Base-by-base conservation (phyloP, 2,888 invertebrate genomes). In the Sesia apiformis region DNA sequence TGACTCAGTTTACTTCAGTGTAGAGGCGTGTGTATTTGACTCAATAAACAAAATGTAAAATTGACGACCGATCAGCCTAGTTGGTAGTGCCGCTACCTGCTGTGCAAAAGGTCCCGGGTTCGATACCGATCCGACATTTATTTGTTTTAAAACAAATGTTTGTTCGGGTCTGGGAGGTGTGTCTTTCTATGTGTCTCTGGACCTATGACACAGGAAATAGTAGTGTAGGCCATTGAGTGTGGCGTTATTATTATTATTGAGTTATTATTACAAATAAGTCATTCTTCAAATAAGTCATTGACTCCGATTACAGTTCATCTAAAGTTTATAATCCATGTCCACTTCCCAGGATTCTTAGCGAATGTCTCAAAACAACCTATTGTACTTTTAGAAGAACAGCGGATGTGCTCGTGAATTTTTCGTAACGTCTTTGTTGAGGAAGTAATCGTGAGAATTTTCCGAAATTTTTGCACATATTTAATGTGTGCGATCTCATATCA, bases 351-450 rank as follows among this genome's bases (percentile, higher is more conserved):
- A 77, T 72, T 75, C 72, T 72, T 61, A 4, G 52, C 39, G 64
- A 66, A 75, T 74, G 63, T 76, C 75, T 74, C 72, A 74, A 77
- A 79, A 76, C 71, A 73, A 62, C 65, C 71, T 72, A 84, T 84
- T 84, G 84, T 84, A 64, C 64, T 66, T 61, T 61, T 69, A 67
- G 66, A 76, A 79, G 74, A 76, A 76, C 78, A 74, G 75, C 84
- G 84, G 81, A 85, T 83, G 80, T 81, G 69, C 65, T 70, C 73
- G 69, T 72, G 76, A 76, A 73, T 76, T 84, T 76, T 84, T 84
- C 80, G 83, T 84, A 84, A 84, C 76, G 76, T 78, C 81, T 79
- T 84, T 84, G 81, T 81, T 70, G 67, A 81, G 81, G 84, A 85
- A 84, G 83, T 85, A 79, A 82, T 81, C 74, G 83, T 86, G 87